phyloP scores from a whole-genome alignment of 2,888 invertebrate species.

The Punctoribates punctum region DNA sequence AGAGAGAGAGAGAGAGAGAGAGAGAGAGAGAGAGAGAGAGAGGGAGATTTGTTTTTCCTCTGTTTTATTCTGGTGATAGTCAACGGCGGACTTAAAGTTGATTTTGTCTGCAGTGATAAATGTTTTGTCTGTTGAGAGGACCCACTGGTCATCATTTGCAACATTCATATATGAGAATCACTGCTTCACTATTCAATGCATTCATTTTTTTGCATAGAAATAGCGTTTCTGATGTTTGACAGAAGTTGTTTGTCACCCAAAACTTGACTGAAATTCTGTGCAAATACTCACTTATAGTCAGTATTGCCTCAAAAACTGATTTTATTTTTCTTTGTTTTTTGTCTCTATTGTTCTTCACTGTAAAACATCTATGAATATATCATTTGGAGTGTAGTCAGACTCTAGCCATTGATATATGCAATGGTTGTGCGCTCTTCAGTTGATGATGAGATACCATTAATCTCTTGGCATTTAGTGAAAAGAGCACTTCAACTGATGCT shows the following conservation, averaged over 20 bases:
- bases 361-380: neutral
- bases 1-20: too few species aligned
- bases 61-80: slow-evolving; percentile 4
- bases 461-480: slow-evolving; percentile 1
- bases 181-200: neutral
- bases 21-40: slow-evolving; percentile 9
- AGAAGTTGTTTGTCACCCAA: slow-evolving; percentile 32
- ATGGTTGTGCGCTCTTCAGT: slow-evolving; percentile 10
- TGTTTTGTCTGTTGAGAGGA: slow-evolving; percentile 21
- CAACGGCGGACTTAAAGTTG: slow-evolving; percentile 1
- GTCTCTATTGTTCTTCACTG: slow-evolving; percentile 16
- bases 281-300: slow-evolving; percentile 9
- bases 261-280: slow-evolving; percentile 17
- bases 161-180: neutral
- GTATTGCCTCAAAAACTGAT: neutral
- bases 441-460: slow-evolving; percentile 37
- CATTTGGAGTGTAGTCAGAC: neutral
- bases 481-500: slow-evolving; percentile 26
- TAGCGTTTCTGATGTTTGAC: slow-evolving; percentile 11
- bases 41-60: slow-evolving; percentile 18
- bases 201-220: slow-evolving; percentile 27
- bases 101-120: slow-evolving; percentile 32
- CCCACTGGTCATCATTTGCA: slow-evolving; percentile 32
- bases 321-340: neutral
- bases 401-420: neutral